Evolutionary conservation across 1,140 invertebrate species (phyloP).

Genomic region (Conus ventricosus): DNA sequence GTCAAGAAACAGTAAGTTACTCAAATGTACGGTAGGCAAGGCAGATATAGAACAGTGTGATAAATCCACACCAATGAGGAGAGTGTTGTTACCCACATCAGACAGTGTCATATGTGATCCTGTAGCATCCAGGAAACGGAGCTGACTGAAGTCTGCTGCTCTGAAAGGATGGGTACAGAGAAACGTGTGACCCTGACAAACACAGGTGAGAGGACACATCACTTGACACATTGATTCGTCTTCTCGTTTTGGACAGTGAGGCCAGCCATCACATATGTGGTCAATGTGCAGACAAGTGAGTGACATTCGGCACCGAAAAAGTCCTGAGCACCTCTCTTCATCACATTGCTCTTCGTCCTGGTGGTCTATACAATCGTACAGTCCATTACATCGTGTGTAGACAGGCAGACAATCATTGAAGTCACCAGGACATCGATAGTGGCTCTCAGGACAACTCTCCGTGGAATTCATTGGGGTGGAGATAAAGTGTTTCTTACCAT

Average conservation of each 20-base stretch:
- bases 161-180: background rate
- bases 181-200: conserved; percentile 23
- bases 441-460: conserved; percentile 1
- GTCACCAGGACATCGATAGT: conserved; percentile 7
- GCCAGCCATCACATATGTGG: conserved; percentile 7
- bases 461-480: too few relatives aligned
- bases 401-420: background rate
- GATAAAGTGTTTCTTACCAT: background rate
- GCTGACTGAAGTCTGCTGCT: background rate
- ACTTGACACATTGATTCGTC: conserved; percentile 37
- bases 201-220: conserved; percentile 45
- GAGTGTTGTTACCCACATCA: background rate
- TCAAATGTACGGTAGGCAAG: background rate
- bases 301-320: conserved; percentile 9
- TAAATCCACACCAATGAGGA: background rate
- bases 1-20: conserved; percentile 20
- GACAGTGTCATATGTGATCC: background rate
- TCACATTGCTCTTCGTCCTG: conserved; percentile 17
- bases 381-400: conserved; percentile 21
- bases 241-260: conserved; percentile 37
- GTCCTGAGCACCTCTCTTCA: conserved; percentile 30
- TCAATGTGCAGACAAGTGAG: background rate
- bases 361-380: background rate
- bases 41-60: background rate
- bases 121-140: conserved; percentile 12